Conservation (phyloP, 1,140 invertebrate genomes). For the Nylanderia fulva region DNA sequence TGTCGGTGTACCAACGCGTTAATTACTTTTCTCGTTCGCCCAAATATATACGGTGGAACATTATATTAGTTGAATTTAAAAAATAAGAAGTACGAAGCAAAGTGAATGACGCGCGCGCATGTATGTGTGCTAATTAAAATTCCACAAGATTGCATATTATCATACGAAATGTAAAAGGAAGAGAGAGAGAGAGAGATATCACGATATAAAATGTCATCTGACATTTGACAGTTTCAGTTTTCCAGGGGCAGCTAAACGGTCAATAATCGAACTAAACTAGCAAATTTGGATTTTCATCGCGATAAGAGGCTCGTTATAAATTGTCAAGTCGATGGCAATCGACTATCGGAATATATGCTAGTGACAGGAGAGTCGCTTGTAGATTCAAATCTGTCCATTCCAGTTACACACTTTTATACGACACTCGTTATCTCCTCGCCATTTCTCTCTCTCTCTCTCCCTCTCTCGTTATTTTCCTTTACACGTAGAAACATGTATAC, state of each 20-base stretch:
- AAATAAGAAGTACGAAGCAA: neutral
- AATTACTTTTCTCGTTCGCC: neutral
- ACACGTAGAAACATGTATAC: too few species aligned
- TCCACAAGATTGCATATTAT: neutral
- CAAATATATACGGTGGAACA: neutral
- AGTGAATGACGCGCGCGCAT: neutral
- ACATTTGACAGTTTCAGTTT: neutral
- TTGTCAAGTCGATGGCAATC: slow-evolving; percentile 32
- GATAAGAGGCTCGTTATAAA: slow-evolving; percentile 7
- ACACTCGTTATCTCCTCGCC: neutral
- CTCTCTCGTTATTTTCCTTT: neutral
- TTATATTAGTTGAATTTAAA: neutral
- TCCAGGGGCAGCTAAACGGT: neutral
- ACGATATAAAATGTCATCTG: neutral
- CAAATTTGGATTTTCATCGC: neutral
- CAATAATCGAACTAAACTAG: slow-evolving; percentile 27
- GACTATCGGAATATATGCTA: slow-evolving; percentile 7
- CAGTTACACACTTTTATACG: neutral
- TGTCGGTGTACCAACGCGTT: neutral
- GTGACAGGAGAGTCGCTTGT: neutral
- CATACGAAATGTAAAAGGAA: neutral
- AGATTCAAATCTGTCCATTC: slow-evolving; percentile 13
- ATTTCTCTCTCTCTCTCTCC: neutral
- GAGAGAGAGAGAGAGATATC: neutral
- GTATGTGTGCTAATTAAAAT: too few species aligned